phyloP scores from a whole-genome alignment of 2,113 vertebrate genomes.

The Podarcis muralis region DNA sequence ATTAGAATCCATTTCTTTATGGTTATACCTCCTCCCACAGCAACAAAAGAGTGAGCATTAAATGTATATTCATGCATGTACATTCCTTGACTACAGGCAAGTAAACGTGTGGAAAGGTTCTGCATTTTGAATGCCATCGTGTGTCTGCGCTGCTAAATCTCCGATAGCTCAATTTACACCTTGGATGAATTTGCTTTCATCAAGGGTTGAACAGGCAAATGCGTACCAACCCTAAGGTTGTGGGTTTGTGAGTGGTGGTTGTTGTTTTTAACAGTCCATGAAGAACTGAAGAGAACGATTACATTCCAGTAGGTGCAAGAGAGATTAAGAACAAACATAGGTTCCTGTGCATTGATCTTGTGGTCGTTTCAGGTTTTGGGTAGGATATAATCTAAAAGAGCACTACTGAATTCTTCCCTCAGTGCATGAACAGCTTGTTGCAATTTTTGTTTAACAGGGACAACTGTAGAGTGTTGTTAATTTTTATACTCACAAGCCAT shows the following conservation, averaged over 20 bases:
- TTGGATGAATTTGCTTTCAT: background rate
- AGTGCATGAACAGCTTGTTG: background rate
- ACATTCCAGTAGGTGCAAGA: background rate
- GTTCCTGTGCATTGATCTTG: background rate
- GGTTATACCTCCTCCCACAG: background rate
- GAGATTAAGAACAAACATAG: background rate
- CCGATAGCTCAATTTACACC: background rate
- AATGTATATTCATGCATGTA: background rate
- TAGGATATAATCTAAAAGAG: background rate
- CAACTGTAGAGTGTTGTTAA: background rate
- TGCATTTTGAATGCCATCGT: background rate
- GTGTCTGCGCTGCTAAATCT: background rate
- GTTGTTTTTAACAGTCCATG: background rate
- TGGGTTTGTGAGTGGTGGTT: too few species aligned
- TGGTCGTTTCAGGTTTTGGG: background rate
- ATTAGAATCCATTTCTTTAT: background rate
- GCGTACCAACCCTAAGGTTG: too few species aligned
- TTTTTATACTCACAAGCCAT: too few species aligned
- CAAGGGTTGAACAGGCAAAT: too few species aligned
- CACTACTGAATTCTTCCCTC: background rate
- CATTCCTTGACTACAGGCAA: background rate
- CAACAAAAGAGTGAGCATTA: background rate
- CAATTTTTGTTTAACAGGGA: background rate
- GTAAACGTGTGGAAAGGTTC: background rate
- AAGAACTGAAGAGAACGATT: background rate